A percentile compares a stretch with the other conserved stretches of the same genome.
Evolutionary conservation across 2,888 invertebrate genomes (phyloP).

Genomic region (Elmis aenea): DNA sequence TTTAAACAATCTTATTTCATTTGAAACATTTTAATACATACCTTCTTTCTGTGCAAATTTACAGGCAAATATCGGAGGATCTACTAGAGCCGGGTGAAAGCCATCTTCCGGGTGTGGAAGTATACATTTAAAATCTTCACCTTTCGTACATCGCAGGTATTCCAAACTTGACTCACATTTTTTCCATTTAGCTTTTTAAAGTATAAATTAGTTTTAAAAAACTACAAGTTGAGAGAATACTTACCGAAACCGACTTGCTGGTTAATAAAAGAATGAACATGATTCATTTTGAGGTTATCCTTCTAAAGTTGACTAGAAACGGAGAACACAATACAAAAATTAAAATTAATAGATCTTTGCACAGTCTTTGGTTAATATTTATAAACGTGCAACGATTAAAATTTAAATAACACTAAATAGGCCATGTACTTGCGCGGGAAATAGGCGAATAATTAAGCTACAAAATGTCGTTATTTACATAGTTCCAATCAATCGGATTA

Average conservation of each 20-base stretch:
- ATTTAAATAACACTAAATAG: too few relatives aligned
- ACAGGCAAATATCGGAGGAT: conserved; percentile 75
- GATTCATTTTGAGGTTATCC: conserved; percentile 16
- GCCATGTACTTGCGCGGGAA: too few relatives aligned
- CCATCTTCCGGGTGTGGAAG: conserved; percentile 47
- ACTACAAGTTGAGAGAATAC: conserved; percentile 12
- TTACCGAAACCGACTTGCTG: conserved; percentile 32
- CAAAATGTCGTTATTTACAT: too few relatives aligned
- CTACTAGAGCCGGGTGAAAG: too few relatives aligned
- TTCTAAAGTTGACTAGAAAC: neutral
- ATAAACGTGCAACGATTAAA: too few relatives aligned
- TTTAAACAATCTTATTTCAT: too few relatives aligned
- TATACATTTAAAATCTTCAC: conserved; percentile 64
- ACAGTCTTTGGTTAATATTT: too few relatives aligned
- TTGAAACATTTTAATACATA: conserved; percentile 1
- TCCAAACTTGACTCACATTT: conserved; percentile 61
- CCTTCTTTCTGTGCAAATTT: conserved; percentile 60
- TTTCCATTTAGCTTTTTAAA: conserved; percentile 49
- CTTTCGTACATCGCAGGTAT: conserved; percentile 57
- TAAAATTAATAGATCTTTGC: neutral
- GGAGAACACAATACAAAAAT: neutral
- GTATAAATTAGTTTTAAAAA: neutral
- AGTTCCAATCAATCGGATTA: too few relatives aligned
- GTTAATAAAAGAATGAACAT: conserved; percentile 22
- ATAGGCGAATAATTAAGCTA: too few relatives aligned